These are phyloP conservation scores for Drosophila fungiperda DNA, from an alignment of 2,888 invertebrate species.

Conservation along the genomic window DNA sequence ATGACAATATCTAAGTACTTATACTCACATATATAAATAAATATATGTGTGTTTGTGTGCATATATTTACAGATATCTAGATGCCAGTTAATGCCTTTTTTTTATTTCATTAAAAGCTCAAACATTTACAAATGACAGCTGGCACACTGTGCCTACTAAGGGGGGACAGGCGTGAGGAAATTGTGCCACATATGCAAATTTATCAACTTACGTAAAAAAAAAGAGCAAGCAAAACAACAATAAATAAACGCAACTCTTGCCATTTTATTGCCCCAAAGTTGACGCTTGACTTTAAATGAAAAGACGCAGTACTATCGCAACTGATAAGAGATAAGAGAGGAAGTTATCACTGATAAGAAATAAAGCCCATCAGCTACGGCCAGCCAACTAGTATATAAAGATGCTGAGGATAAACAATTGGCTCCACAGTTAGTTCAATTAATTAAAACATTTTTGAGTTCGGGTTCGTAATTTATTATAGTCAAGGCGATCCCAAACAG, in stretches of 20 bases:
- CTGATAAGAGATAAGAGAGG: slow-evolving; percentile 49
- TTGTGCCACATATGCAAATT: slow-evolving; percentile 68
- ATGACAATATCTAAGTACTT: slow-evolving; percentile 14
- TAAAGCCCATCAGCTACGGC: slow-evolving; percentile 19
- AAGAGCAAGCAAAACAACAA: slow-evolving; percentile 20
- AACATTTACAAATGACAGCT: slow-evolving; percentile 39
- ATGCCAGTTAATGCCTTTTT: slow-evolving; percentile 31
- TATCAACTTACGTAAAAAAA: slow-evolving; percentile 45
- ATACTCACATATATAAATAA: slow-evolving; percentile 1
- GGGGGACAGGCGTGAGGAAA: slow-evolving; percentile 49
- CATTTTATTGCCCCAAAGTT: slow-evolving; percentile 47
- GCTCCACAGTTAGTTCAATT: slow-evolving; percentile 56
- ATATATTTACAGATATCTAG: slow-evolving; percentile 7
- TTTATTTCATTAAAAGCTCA: slow-evolving; percentile 16
- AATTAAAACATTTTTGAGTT: slow-evolving; percentile 48
- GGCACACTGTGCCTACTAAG: slow-evolving; percentile 28
- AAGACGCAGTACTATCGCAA: slow-evolving; percentile 66
- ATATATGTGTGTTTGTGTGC: neutral
- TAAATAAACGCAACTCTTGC: slow-evolving; percentile 18
- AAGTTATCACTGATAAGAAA: slow-evolving; percentile 14
- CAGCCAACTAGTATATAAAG: slow-evolving; percentile 58
- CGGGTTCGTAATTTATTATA: slow-evolving; percentile 43
- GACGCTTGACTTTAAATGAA: slow-evolving; percentile 16
- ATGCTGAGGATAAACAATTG: slow-evolving; percentile 47
- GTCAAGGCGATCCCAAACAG: slow-evolving; percentile 32